These are phyloP conservation scores for Sander lucioperca DNA, from an alignment of 2,113 vertebrate species.

Conservation along the genomic window DNA sequence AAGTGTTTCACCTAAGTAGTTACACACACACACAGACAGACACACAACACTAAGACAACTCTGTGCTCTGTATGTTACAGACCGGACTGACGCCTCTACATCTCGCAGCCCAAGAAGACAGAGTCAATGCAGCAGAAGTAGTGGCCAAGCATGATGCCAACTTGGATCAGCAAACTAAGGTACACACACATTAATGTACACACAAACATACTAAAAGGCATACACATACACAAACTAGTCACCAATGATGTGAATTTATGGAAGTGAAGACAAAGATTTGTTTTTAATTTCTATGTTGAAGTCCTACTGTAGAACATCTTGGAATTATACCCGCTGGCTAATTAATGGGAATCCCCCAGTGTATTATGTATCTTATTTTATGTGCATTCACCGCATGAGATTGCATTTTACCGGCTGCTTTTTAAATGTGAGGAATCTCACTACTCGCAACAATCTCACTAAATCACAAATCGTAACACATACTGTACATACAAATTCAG, in stretches of 20 bases:
- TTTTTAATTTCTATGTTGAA: no score
- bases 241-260: not conserved
- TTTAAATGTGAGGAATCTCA: conserved; percentile 3
- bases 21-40: not conserved
- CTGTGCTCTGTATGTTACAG: conserved; percentile 76
- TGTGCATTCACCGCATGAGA: not conserved
- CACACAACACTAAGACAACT: not conserved
- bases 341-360: not conserved
- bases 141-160: conserved; percentile 91
- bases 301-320: no score
- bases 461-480: not conserved
- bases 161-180: conserved; percentile 96
- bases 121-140: conserved; percentile 91
- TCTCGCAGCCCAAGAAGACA: conserved; percentile 95
- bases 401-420: conserved; percentile 5
- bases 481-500: not conserved
- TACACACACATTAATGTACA: conserved; percentile 43
- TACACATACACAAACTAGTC: not conserved
- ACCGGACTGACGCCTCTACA: conserved; percentile 94
- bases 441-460: not conserved
- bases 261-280: not conserved
- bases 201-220: not conserved
- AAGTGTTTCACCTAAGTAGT: not conserved
- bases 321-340: not conserved
- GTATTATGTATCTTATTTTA: not conserved